These are phyloP conservation scores for Camponotus vicinus DNA, from an alignment of 1,140 invertebrate genomes.

Conservation along the genomic window DNA sequence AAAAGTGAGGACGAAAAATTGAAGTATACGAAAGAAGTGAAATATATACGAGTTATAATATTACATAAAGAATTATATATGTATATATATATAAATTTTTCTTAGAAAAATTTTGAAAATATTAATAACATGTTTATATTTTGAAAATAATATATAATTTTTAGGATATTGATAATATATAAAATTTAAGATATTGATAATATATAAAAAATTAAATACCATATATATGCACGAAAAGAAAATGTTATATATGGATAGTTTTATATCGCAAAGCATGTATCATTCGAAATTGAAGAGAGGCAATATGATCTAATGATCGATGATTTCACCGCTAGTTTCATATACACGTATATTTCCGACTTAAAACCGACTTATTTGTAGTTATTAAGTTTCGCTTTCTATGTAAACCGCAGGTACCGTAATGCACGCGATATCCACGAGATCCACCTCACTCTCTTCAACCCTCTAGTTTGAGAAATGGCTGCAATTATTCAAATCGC, in stretches of 20 bases:
- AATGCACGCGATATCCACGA: not conserved
- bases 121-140: no score
- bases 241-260: not conserved
- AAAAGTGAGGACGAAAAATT: no score
- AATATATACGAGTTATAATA: no score
- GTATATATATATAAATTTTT: no score
- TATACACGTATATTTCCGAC: not conserved
- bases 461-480: not conserved
- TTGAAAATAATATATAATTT: no score
- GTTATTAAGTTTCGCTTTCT: slow-evolving; percentile 74
- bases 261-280: not conserved
- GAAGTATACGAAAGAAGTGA: no score
- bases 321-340: slow-evolving; percentile 32
- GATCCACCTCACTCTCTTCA: not conserved
- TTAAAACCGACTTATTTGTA: not conserved
- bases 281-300: slow-evolving; percentile 8
- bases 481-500: not conserved
- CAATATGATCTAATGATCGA: slow-evolving; percentile 30
- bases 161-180: no score
- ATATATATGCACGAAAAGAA: no score
- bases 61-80: no score
- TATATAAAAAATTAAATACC: no score
- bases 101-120: no score
- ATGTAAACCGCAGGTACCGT: slow-evolving; percentile 27
- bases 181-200: no score